phyloP scores from a whole-genome alignment of 2,113 vertebrate genomes.

The Gallinago media region DNA sequence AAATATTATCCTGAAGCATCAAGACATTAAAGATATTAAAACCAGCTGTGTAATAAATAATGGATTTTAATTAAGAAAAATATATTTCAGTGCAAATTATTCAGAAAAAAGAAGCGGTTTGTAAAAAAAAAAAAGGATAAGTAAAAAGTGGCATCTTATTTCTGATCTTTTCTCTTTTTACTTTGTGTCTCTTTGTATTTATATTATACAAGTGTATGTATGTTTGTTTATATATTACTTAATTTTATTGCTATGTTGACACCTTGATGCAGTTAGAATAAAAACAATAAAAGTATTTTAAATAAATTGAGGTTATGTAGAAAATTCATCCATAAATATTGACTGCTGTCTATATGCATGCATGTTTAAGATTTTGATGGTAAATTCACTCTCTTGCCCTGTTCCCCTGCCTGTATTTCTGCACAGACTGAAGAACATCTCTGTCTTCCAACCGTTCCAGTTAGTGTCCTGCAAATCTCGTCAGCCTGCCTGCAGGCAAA shows the following conservation, averaged over 20 bases:
- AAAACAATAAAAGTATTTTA: background rate
- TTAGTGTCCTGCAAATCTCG: background rate
- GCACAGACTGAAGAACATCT: background rate
- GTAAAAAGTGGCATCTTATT: background rate
- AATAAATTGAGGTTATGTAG: background rate
- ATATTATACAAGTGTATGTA: background rate
- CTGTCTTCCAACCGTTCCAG: background rate
- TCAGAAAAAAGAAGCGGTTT: background rate
- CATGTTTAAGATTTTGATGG: background rate
- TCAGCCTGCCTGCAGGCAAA: background rate
- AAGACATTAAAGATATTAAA: background rate
- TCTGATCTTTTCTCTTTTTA: background rate
- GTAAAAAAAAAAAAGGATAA: background rate
- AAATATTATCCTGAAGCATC: background rate
- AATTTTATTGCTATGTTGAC: background rate
- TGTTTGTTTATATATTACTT: background rate
- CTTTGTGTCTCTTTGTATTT: background rate
- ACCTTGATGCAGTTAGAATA: background rate
- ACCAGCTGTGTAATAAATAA: background rate
- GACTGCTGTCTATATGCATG: background rate
- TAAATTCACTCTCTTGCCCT: background rate
- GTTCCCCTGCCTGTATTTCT: background rate
- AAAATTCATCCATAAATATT: background rate
- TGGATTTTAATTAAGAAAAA: background rate
- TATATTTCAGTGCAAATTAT: background rate